Base-by-base conservation (phyloP, 92 coral and sea anemone genomes). In the Zoanthus sansibaricus region DNA sequence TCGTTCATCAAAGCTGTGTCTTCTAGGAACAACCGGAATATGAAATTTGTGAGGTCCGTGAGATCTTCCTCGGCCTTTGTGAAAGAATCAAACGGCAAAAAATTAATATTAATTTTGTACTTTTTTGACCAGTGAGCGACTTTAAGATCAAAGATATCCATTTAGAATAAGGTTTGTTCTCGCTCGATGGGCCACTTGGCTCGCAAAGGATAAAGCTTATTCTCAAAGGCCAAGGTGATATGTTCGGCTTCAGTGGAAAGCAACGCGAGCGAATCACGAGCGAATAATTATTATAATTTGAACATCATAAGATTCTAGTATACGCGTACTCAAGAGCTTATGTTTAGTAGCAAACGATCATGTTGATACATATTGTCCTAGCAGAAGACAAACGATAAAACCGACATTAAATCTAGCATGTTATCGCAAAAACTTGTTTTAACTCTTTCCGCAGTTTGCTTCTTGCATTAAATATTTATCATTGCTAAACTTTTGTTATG, bases 1-100 rank as follows among this genome's bases (percentile, higher is more conserved):
- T 79, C 98, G 88, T 66, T 97, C 99, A 77, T 97, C 99, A 59
- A 97, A 95, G 76, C 99, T 97, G 62, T 97, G 99, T 76, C 99
- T 90, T 80, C 99, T 89, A 10, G 99, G 98, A 13, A 93, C 94
- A 69, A 95, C 98, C 33, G 98, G 98, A 62, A 95, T 95, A 74
- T 95, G 94, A 75, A 95, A 95, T 79, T 95, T 95, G 86, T 95
- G 98, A 1, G 98, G 98, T 9, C 98, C 98, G 49, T 95, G 98
- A 9, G 98, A 95, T 46, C 95, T 89, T 6, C 98, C 96, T 33
- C 98, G 96, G 76, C 94, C 98, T 95, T 87, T 51, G 83, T 49
- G 49, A 25, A 76, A 9, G 30, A 59, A 71, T 74, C 25, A 45
- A 46, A 61, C 7, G 16, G 18, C 30, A 20, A 21, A 16, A 69